These are phyloP conservation scores for Pseudomugil tenellus DNA, from an alignment of 2,797 vertebrate species.

Conservation along the genomic window DNA sequence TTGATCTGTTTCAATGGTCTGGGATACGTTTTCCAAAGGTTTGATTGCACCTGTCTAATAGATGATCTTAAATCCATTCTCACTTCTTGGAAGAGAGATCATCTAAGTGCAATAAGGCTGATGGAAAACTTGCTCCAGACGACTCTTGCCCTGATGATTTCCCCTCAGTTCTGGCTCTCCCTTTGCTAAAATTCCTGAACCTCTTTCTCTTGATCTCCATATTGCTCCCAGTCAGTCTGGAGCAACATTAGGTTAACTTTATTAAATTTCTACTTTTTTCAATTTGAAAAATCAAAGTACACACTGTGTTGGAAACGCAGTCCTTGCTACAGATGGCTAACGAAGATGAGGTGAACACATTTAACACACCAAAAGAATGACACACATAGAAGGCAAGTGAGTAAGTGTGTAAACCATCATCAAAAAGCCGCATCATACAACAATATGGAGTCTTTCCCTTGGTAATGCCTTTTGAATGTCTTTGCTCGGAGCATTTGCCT, in stretches of 20 bases:
- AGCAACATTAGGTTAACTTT: constrained; percentile 45
- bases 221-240: constrained; percentile 68
- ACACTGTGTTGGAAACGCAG: constrained; percentile 36
- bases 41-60: constrained; percentile 63
- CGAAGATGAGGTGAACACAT: constrained; percentile 34
- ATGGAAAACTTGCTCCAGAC: constrained; percentile 71
- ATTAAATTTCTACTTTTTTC: constrained; percentile 14
- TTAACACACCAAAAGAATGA: constrained; percentile 32
- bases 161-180: constrained; percentile 65
- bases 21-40: constrained; percentile 68
- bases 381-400: constrained; percentile 29
- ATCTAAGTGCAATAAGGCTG: constrained; percentile 76
- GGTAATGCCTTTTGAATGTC: constrained; percentile 65
- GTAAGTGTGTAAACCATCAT: constrained; percentile 24
- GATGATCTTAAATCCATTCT: constrained; percentile 73
- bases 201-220: constrained; percentile 66
- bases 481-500: constrained; percentile 53
- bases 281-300: constrained; percentile 17
- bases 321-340: constrained; percentile 19
- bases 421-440: constrained; percentile 44
- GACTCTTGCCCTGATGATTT: constrained; percentile 66
- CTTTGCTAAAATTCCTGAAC: constrained; percentile 58
- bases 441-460: constrained; percentile 75
- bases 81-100: constrained; percentile 65
- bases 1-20: constrained; percentile 70